Evolutionary conservation across 2,888 invertebrate species (phyloP), one percentile per base, ranked within the genome.

Genomic region (Falcaria lacertinaria): DNA sequence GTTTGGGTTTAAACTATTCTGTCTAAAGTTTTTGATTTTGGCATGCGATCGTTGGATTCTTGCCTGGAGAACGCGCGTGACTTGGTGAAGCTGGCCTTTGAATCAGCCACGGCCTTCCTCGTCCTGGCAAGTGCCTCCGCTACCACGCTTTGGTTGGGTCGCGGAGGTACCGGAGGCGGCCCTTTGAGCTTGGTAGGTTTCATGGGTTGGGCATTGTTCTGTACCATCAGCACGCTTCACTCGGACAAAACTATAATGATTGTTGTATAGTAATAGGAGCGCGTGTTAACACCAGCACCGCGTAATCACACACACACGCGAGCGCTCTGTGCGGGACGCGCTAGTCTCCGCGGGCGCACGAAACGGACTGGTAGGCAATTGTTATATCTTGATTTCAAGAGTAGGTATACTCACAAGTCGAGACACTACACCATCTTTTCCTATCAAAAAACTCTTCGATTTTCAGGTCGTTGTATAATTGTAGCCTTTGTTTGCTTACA

Each of bases 81-180:
- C 62, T 85, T 88, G n/a, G 83, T 69, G 45, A 87, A 68, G 60
- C 69, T 84, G 47, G 77, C 80, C 60, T 88, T 86, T 13, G 89
- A 89, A 43, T 89, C 89, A 43, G 89, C 85, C 42, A 89, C 89
- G 43, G 89, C 88, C 74, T 85, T 90, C 61, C 91, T 87, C 42
- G 91, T 90, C 80, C 93, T 93, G 48, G 94, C 93, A 53, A 94
- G 85, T 43, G 94, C 93, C 80, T 93, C 94, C 43, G 93, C 93
- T 43, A 94, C 93, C 67, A 93, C 90, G 64, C 91, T 93, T 69
- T 93, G 92, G 76, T 93, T 94, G 44, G 95, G 95, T 64, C 95
- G 90, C 57, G 95, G 95, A 45, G 95, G 95, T 56, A 95, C 95
- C 63, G 95, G 95, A 57, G 95, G 95, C 54, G 94, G 93, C 48